phyloP scores from a whole-genome alignment of 2,797 vertebrate species.

The Trichosurus vulpecula region DNA sequence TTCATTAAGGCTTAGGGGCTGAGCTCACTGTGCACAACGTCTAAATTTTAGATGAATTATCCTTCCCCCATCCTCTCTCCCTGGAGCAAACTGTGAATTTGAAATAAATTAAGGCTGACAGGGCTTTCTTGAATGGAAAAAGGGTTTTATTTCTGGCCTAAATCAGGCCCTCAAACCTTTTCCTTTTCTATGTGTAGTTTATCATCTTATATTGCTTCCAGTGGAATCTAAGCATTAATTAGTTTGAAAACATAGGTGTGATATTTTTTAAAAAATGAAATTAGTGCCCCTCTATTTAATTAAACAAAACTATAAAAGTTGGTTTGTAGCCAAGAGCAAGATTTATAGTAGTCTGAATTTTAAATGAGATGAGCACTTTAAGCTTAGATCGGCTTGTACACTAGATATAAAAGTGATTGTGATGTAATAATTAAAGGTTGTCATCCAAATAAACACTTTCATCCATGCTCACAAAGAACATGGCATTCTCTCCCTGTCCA shows the following conservation, averaged over 20 bases:
- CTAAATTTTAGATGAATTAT: not conserved
- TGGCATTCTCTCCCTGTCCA: not conserved
- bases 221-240: slow-evolving; percentile 63
- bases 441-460: not conserved
- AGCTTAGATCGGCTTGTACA: not conserved
- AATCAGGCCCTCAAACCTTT: slow-evolving; percentile 34
- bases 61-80: slow-evolving; percentile 29
- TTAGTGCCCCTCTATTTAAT: slow-evolving; percentile 70
- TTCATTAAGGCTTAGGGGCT: slow-evolving; percentile 7
- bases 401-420: slow-evolving; percentile 23
- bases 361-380: slow-evolving; percentile 58
- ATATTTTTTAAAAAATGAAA: slow-evolving; percentile 67
- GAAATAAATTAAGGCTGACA: slow-evolving; percentile 56
- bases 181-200: not conserved
- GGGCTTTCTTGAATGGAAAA: slow-evolving; percentile 36
- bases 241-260: slow-evolving; percentile 74
- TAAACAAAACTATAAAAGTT: slow-evolving; percentile 72
- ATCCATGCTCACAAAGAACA: not conserved
- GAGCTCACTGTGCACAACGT: not conserved
- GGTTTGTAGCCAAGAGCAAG: slow-evolving; percentile 58
- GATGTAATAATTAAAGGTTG: not conserved
- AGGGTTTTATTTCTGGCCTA: slow-evolving; percentile 1
- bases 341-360: slow-evolving; percentile 54
- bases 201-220: slow-evolving; percentile 37
- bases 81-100: slow-evolving; percentile 56